Evolutionary conservation across 1,140 invertebrate species (phyloP), one percentile per base, ranked within the genome.

Genomic region (Drosophila carrolli): DNA sequence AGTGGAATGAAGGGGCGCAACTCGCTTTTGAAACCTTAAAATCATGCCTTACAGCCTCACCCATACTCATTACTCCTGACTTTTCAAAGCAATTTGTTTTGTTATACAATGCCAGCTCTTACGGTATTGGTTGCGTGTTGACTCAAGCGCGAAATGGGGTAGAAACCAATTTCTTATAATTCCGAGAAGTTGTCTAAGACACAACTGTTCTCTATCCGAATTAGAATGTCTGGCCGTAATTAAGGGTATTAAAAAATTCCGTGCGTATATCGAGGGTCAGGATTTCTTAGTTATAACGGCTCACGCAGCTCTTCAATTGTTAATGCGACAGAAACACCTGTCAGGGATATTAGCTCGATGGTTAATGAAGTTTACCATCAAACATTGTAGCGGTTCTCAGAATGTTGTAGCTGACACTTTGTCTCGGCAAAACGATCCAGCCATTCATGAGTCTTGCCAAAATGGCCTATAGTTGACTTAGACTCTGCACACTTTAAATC

Each of bases 301-400:
- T 11, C 46, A 48, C 13, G 8, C 46, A 1, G 11, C 47, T 13
- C 47, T 29, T 1, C 47, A 50, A 27, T 50, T 27, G 47, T n/a
- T 50, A 7, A 50, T 50, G 47, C 47, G 47, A 11, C 47, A 50
- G n/a, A 48, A 32, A 50, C 13, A 50, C 29, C 23, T 50, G 13
- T 50, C 6, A 29, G 47, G 19, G 13, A 50, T 27, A 23, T 23
- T 23, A 23, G 23, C 23, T 23, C 23, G 23, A 23, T 23, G 4
- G 23, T 23, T 3, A 23, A 50, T 50, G 11, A 27, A 50, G n/a
- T 50, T 44, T 16, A 6, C 7, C 43, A 44, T 44, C 9, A 16
- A 14, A 44, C 43, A 44, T 16, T 14, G 43, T 9, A 44, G 16
- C 14, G 43, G 43, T 44, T 14, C 14, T 14, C 43, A 44, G 8